Evolutionary conservation across 2,888 invertebrate species (phyloP), one percentile per base, ranked within the genome.

Genomic region (Mactromeris polynyma): DNA sequence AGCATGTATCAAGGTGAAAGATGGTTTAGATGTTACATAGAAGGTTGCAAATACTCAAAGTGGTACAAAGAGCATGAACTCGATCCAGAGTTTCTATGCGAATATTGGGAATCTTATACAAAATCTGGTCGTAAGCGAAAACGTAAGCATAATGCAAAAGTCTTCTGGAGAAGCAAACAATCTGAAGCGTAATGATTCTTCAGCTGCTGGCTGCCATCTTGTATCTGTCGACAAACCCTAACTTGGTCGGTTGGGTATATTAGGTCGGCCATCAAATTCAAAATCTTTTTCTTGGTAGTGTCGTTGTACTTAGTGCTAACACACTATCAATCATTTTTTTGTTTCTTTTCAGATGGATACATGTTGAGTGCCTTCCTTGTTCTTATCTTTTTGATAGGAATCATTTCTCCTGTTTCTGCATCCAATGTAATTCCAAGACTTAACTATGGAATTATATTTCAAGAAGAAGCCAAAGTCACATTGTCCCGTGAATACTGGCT

Each of bases 381-480:
- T 31, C 80, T 80, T 6, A 26, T 46, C 19, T 40, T 78, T 33
- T 33, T 26, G 7, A n/a, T 46, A 46, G 42, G 19, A 33, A 54
- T 81, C 0, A 6, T 2, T 7, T 40, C 54, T 54, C 19, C 81
- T 33, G 33, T 51, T 1, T 2, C 81, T 54, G 51, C 54, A 31
- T 31, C 81, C 11, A 81, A 54, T 42, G 42, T 42, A 40, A 4
- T 88, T 79, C 88, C 86, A 77, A 78, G 90, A n/a, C 46, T 90
- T 11, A 90, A 90, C 31, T 89, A 89, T 85, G 89, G 85, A 6
- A 84, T 87, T 17, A n/a, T 89, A 0, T 89, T 91, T 54, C 51
- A 86, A 58, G 38, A 83, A 31, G 81, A 33, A 26, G 79, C 81
- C 7, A 40, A 87, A 33, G 2, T 91, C 17, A 31, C 42, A 3